Percentiles rank a stretch among this genome's conserved stretches.
These are phyloP conservation scores for Lucinisca nassula DNA, from an alignment of 2,888 invertebrate species.

Conservation along the genomic window DNA sequence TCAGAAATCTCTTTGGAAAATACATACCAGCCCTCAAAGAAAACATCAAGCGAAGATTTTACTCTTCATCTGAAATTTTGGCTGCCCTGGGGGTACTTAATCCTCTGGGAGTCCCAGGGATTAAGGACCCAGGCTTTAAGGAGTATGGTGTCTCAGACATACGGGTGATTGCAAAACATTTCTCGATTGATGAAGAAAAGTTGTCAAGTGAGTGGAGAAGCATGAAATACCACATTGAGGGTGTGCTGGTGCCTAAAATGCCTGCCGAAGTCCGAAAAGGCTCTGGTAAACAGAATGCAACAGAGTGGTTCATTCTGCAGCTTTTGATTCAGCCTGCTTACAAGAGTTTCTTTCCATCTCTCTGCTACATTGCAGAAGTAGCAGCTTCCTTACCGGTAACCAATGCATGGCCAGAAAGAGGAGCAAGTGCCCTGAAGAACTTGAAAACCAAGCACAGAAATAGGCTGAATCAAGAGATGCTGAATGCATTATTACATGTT, in stretches of 20 bases:
- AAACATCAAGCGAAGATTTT: constrained; percentile 42
- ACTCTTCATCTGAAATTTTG: constrained; percentile 18
- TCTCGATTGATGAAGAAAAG: constrained; percentile 22
- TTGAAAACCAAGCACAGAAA: constrained; percentile 54
- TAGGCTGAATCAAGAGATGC: background rate
- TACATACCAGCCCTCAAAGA: constrained; percentile 41
- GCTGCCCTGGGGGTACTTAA: constrained; percentile 45
- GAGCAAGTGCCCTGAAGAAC: constrained; percentile 63
- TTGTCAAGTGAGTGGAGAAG: constrained; percentile 38
- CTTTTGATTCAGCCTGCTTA: constrained; percentile 3
- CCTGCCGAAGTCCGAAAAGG: background rate
- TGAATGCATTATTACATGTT: background rate
- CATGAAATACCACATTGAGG: background rate
- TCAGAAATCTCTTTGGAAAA: constrained; percentile 18
- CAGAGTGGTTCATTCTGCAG: constrained; percentile 39
- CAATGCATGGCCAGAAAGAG: constrained; percentile 71
- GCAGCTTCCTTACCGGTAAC: constrained; percentile 58
- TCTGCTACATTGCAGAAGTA: constrained; percentile 48
- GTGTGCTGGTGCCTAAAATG: constrained; percentile 26
- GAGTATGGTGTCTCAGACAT: constrained; percentile 24
- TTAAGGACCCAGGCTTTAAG: constrained; percentile 14
- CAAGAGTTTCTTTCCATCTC: constrained; percentile 22
- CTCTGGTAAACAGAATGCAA: background rate
- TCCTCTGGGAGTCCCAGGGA: constrained; percentile 37
- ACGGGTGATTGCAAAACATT: constrained; percentile 29